A percentile compares a stretch with the other conserved stretches of the same genome.
Evolutionary conservation across 2,113 vertebrate genomes (phyloP).

Genomic region (Natator depressus): DNA sequence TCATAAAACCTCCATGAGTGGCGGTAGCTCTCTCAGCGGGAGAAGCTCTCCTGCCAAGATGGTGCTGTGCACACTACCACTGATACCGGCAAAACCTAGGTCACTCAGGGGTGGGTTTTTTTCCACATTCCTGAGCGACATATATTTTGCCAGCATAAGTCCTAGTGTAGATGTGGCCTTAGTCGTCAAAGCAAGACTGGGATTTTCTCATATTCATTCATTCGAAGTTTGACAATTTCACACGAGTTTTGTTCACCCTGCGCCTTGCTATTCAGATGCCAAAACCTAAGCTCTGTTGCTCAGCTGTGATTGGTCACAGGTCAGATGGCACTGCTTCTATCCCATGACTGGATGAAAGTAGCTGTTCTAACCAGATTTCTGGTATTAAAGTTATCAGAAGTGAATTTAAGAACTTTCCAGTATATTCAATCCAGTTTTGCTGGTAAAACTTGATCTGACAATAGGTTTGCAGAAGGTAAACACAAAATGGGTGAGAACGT

Average conservation of each 20-base stretch:
- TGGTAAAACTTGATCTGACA: neutral
- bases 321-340: neutral
- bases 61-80: too few species aligned
- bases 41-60: neutral
- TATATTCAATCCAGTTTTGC: neutral
- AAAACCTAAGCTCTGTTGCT: neutral
- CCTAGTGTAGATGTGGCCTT: neutral
- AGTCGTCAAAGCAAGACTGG: neutral
- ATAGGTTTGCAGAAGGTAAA: neutral
- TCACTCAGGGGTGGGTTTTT: too few species aligned
- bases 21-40: too few species aligned
- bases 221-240: neutral
- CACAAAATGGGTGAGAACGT: neutral
- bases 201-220: neutral
- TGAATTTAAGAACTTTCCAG: neutral
- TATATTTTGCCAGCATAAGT: too few species aligned
- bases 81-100: too few species aligned
- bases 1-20: too few species aligned
- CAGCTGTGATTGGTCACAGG: neutral
- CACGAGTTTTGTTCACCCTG: neutral
- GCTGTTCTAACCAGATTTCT: neutral
- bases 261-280: neutral
- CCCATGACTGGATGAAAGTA: neutral
- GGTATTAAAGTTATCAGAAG: neutral
- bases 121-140: too few species aligned